Conservation (phyloP, 1,140 invertebrate genomes). For the Hormaphis cornu region DNA sequence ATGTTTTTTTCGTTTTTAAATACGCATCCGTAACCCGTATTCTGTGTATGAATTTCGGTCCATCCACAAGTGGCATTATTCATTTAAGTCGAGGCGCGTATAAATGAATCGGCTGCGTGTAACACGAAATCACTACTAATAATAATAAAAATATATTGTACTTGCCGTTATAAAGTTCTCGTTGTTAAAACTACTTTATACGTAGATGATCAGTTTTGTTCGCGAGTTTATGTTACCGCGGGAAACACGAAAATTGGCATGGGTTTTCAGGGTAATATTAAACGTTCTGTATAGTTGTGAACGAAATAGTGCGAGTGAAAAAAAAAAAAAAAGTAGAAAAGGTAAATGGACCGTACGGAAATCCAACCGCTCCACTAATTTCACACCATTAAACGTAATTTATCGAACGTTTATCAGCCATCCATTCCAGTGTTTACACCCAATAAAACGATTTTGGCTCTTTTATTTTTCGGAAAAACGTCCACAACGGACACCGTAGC, state of each 20-base stretch:
- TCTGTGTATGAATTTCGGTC: no score
- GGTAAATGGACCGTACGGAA: slow-evolving; percentile 29
- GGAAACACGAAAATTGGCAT: slow-evolving; percentile 3
- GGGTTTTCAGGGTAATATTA: not conserved
- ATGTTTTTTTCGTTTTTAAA: no score
- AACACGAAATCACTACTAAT: no score
- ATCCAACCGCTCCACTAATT: slow-evolving; percentile 28
- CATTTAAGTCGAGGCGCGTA: no score
- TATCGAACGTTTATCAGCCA: slow-evolving; percentile 30
- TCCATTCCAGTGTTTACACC: slow-evolving; percentile 29
- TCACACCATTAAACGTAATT: slow-evolving; percentile 32
- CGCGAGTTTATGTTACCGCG: not conserved
- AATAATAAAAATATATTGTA: no score
- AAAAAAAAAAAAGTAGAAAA: slow-evolving; percentile 1
- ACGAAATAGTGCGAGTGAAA: not conserved
- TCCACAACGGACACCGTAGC: not conserved
- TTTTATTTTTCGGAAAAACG: not conserved
- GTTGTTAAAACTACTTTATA: no score
- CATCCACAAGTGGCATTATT: no score
- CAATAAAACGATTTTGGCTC: slow-evolving; percentile 20
- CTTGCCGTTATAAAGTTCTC: no score
- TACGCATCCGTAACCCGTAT: no score
- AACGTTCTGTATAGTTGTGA: not conserved
- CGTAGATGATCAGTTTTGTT: not conserved
- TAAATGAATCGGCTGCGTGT: no score